Evolutionary conservation across 2,797 vertebrate species (phyloP).

Genomic region (Malurus leucopterus): DNA sequence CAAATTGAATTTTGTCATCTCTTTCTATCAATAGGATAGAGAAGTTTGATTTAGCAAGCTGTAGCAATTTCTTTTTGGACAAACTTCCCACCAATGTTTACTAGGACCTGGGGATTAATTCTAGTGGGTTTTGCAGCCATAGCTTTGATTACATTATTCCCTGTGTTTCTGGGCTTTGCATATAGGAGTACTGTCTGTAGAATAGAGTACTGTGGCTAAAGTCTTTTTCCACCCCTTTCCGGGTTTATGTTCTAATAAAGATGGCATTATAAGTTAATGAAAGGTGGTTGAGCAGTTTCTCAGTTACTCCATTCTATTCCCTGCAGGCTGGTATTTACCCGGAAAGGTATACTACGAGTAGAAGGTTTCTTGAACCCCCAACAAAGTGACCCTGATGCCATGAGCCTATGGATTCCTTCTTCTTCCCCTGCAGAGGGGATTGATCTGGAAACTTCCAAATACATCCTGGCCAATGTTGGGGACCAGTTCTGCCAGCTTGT

Average conservation of each 20-base stretch:
- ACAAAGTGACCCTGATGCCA: slow-evolving; percentile 94
- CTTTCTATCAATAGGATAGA: not conserved
- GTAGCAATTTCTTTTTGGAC: not conserved
- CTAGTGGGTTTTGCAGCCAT: not conserved
- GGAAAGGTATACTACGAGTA: slow-evolving; percentile 93
- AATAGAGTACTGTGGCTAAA: not conserved
- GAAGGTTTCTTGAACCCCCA: slow-evolving; percentile 96
- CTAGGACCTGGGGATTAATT: not conserved
- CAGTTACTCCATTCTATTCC: not conserved
- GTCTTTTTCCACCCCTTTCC: not conserved
- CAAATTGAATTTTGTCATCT: not conserved
- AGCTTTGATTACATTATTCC: not conserved
- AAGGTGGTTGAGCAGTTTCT: not conserved
- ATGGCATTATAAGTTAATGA: not conserved
- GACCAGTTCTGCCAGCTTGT: slow-evolving; percentile 98
- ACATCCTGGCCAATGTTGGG: slow-evolving; percentile 96
- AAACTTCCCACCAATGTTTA: not conserved
- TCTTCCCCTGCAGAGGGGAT: slow-evolving; percentile 87
- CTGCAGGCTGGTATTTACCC: slow-evolving; percentile 91
- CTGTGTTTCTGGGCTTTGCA: not conserved
- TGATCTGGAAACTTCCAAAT: slow-evolving; percentile 97
- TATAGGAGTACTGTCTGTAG: not conserved
- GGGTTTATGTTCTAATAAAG: not conserved
- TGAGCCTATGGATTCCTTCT: slow-evolving; percentile 96
- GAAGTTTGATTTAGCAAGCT: not conserved